A percentile compares a stretch with the other conserved stretches of the same genome.
Evolutionary conservation across 1,140 invertebrate species (phyloP).

Genomic region (Drosophila funebris): DNA sequence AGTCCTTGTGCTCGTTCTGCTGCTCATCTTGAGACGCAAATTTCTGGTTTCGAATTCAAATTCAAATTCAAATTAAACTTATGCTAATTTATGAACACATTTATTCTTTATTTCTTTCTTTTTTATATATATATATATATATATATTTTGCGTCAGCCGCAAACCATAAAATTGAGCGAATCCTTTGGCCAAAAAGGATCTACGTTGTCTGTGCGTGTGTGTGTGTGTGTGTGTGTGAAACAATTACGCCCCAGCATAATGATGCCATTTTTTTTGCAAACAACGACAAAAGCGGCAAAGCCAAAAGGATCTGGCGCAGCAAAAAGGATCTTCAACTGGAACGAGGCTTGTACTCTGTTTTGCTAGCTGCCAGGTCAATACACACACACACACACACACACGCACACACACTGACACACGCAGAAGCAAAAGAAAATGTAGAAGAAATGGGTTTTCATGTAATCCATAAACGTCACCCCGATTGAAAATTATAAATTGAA

Average conservation of each 20-base stretch:
- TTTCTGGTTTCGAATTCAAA: conserved; percentile 53
- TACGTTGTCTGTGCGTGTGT: neutral
- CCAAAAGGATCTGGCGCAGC: conserved; percentile 30
- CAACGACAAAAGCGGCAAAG: conserved; percentile 38
- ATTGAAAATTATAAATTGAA: conserved; percentile 30
- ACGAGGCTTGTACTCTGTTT: conserved; percentile 26
- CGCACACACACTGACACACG: conserved; percentile 1
- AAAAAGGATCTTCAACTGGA: conserved; percentile 32
- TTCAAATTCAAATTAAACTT: conserved; percentile 78
- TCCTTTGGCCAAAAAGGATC: conserved; percentile 31
- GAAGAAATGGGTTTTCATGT: conserved; percentile 75
- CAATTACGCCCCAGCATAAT: conserved; percentile 80
- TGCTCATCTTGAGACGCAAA: conserved; percentile 12
- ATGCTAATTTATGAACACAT: conserved; percentile 69
- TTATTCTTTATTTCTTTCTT: conserved; percentile 27
- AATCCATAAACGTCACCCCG: conserved; percentile 82
- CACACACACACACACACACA: conserved; percentile 14
- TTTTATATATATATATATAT: conserved; percentile 24
- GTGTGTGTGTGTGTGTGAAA: conserved; percentile 47
- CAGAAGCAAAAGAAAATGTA: conserved; percentile 4
- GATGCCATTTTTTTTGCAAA: conserved; percentile 70
- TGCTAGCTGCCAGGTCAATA: conserved; percentile 24
- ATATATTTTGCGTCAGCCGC: conserved; percentile 59
- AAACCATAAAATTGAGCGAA: conserved; percentile 75
- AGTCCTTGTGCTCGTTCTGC: conserved; percentile 7